These are phyloP conservation scores for Oreochromis niloticus DNA, from an alignment of 2,113 vertebrate species.

Conservation along the genomic window DNA sequence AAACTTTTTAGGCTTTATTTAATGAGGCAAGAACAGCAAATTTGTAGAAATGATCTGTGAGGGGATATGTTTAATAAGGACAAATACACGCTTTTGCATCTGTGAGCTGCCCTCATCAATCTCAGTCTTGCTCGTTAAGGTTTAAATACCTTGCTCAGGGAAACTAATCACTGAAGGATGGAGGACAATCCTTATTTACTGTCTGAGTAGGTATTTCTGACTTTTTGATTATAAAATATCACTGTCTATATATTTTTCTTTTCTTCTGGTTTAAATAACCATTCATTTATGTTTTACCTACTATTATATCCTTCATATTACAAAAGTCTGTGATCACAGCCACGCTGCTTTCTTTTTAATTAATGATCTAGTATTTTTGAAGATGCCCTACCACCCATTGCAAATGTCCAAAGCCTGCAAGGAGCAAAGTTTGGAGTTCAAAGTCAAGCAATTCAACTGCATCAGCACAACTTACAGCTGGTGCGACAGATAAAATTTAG, in stretches of 20 bases:
- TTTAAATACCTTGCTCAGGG: neutral
- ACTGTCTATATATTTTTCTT: neutral
- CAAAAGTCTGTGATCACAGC: neutral
- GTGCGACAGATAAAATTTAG: conserved; percentile 42
- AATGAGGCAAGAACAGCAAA: neutral
- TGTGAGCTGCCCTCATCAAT: neutral
- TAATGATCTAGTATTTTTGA: conserved; percentile 4
- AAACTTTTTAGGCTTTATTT: neutral
- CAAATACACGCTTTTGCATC: neutral
- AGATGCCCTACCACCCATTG: neutral
- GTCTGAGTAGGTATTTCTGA: neutral
- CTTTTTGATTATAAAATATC: neutral
- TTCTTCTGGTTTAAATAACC: neutral
- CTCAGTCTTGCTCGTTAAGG: neutral
- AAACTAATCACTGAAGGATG: neutral
- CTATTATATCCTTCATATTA: neutral
- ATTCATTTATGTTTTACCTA: neutral
- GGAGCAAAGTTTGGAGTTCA: conserved; percentile 42
- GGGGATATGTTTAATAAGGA: neutral
- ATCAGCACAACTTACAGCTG: conserved; percentile 50
- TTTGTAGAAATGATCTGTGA: neutral
- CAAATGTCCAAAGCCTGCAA: conserved; percentile 32
- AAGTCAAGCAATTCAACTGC: conserved; percentile 45
- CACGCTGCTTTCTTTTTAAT: neutral
- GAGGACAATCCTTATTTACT: neutral